A percentile compares a stretch with the other conserved stretches of the same genome.
Evolutionary conservation across 2,113 vertebrate species (phyloP).

Genomic region (Paramormyrops kingsleyae): DNA sequence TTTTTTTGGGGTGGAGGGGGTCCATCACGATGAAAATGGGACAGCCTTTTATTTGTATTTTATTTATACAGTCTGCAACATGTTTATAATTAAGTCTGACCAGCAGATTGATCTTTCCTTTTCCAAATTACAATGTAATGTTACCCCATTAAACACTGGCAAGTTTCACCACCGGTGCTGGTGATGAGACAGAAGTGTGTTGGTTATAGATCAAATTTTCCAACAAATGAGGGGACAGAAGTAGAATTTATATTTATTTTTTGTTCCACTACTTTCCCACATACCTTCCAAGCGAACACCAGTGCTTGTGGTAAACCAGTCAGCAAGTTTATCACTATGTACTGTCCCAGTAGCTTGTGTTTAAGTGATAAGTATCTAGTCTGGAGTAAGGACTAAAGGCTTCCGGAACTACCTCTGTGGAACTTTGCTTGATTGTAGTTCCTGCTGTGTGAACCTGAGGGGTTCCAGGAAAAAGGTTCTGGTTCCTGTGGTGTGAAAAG

Average conservation of each 20-base stretch:
- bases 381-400: not conserved
- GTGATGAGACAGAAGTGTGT: not conserved
- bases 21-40: too few relatives aligned
- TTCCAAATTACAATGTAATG: too few relatives aligned
- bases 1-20: too few relatives aligned
- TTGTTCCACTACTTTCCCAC: not conserved
- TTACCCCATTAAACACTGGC: not conserved
- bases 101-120: too few relatives aligned
- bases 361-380: not conserved
- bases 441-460: not conserved
- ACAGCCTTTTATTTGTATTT: too few relatives aligned
- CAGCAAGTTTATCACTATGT: not conserved
- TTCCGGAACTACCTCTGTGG: not conserved
- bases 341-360: not conserved
- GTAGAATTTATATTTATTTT: too few relatives aligned
- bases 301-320: not conserved
- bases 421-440: not conserved
- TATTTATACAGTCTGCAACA: too few relatives aligned
- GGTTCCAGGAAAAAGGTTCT: not conserved
- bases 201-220: not conserved
- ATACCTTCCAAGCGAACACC: not conserved
- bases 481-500: not conserved
- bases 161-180: not conserved
- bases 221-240: too few relatives aligned
- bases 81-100: not conserved